Evolutionary conservation across 1,140 invertebrate species (phyloP), one percentile per base, ranked within the genome.

Genomic region (Aphelenchoides fujianensis): DNA sequence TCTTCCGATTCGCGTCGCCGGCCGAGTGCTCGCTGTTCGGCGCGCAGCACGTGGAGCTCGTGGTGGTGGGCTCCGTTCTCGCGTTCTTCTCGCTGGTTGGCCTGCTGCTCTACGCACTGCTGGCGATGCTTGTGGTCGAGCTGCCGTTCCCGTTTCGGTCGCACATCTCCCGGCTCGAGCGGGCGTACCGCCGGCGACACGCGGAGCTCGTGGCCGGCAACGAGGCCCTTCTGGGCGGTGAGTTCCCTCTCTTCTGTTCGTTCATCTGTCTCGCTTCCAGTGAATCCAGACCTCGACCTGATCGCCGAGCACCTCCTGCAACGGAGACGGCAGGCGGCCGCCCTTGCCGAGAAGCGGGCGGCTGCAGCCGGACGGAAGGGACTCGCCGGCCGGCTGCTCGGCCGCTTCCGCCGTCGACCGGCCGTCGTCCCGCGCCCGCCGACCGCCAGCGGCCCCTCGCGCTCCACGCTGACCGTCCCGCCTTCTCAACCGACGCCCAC

Each of bases 141-240:
- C 55, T 59, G 19, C 19, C 55, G 55, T 59, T 59, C 34, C 55
- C 55, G 55, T 59, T 5, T 19, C 5, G 55, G 28, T 32, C 19
- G 5, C 34, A 59, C 55, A 23, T 19, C 19, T 59, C 55, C 5
- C 28, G 34, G 34, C 19, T 59, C 5, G 55, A 59, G 34, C 28
- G 55, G 34, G 55, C 55, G 28, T 59, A 59, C 34, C 55, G 55
- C 28, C 55, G 55, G 34, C 55, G 55, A 5, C 23, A 59, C 19
- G 5, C 5, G 34, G 5, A 27, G 7, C 5, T 59, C 12, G 7
- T 27, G 12, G 5, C 28, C 5, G 5, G 19, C 23, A 23, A 59
- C 7, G 55, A 59, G 23, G 19, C 55, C 28, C 5, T 59, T 7
- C 5, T 59, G 28, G 55, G 55, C 5, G 5, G 55, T 59, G 7